Evolutionary conservation across 1,140 invertebrate species (phyloP), one percentile per base, ranked within the genome.

Genomic region (Zaprionus kolodkinae): DNA sequence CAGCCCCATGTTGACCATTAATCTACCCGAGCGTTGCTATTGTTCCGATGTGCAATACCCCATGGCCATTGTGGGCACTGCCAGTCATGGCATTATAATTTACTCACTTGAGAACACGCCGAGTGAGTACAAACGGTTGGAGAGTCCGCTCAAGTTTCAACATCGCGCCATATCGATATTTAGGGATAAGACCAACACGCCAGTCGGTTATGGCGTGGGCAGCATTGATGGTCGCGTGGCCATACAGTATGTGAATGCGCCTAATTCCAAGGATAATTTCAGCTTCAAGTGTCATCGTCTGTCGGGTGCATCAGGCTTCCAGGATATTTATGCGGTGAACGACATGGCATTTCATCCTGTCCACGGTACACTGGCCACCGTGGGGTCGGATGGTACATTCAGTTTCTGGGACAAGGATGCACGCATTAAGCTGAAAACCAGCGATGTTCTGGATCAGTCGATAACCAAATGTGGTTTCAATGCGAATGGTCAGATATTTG

Each of bases 401-500:
- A 99, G 97, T 86, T 99, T 99, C 93, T 99, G 99, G 99, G 99
- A 99, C 92, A 99, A 99, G 93, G 99, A 99, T 94, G 98, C 99
- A 5, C 94, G 99, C 13, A 99, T 98, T 21, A 99, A 99, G 93
- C 94, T 99, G 27, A 99, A 99, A 93, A 97, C 97, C 0, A 99
- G 98, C 0, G 98, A 99, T 86, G 93, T 95, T 52, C 96, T 99
- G 95, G 98, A 99, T 79, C 98, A 99, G 93, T 95, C 98, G 0
- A 97, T 99, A 50, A 98, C 98, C 11, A 95, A 96, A 73, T 99
- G 98, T 92, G 96, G 96, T 72, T 99, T 99, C 91, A 99, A 99
- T 94, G 96, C 97, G 66, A 97, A 96, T 93, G 99, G 99, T 11
- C 97, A 99, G 92, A 99, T 99, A 79, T 99, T 99, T 94, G 99